These are phyloP conservation scores for Lithophane semibrunnea DNA, from an alignment of 2,888 invertebrate genomes.

Conservation along the genomic window DNA sequence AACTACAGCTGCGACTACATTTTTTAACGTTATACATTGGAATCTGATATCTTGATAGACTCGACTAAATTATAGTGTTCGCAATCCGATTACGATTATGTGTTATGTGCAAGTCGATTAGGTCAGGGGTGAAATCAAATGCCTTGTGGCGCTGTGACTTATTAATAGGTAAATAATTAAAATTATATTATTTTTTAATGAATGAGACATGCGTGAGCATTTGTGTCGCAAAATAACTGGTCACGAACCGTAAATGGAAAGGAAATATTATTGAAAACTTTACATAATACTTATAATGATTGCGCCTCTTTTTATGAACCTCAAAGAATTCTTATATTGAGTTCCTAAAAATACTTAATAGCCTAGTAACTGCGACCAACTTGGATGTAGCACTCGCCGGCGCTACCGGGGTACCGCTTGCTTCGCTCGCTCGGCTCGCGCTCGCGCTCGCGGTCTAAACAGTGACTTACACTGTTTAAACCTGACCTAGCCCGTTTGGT, in stretches of 20 bases:
- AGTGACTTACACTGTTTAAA: too few species aligned
- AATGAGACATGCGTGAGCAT: conserved; percentile 9
- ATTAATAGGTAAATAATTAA: conserved; percentile 6
- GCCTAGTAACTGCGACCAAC: too few species aligned
- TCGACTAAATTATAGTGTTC: conserved; percentile 45
- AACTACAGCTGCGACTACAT: conserved; percentile 25
- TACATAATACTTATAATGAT: too few species aligned
- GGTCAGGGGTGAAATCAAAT: conserved; percentile 39
- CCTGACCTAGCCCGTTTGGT: too few species aligned
- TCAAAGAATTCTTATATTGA: too few species aligned
- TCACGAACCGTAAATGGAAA: background rate
- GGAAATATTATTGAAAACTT: too few species aligned
- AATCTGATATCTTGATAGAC: conserved; percentile 33
- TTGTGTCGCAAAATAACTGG: conserved; percentile 15
- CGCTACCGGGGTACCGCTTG: too few species aligned
- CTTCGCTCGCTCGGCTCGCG: too few species aligned
- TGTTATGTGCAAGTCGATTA: conserved; percentile 58
- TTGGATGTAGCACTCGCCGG: too few species aligned
- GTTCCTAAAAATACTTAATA: too few species aligned
- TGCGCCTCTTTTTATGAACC: too few species aligned
- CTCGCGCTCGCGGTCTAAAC: too few species aligned
- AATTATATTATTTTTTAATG: background rate
- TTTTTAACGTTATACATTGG: conserved; percentile 25
- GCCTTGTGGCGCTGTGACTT: conserved; percentile 12
- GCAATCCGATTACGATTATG: conserved; percentile 41